A percentile compares a stretch with the other conserved stretches of the same genome.
These are phyloP conservation scores for Ageneiosus marmoratus DNA, from an alignment of 2,113 vertebrate genomes.

Conservation along the genomic window DNA sequence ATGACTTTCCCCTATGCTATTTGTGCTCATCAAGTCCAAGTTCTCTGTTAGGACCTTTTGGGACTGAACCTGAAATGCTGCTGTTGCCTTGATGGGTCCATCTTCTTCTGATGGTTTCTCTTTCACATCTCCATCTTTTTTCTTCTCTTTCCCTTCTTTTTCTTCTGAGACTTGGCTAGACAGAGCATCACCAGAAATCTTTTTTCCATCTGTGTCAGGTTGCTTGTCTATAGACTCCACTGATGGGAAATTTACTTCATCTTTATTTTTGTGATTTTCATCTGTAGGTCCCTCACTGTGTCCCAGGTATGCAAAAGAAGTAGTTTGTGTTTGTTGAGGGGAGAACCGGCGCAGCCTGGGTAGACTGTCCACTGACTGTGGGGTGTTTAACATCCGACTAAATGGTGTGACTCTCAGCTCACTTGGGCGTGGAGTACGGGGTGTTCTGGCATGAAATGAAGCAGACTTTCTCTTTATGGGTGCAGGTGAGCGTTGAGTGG, in stretches of 20 bases:
- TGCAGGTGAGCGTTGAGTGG: constrained; percentile 81
- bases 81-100: constrained; percentile 63
- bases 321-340: constrained; percentile 85
- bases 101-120: constrained; percentile 45
- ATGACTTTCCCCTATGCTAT: constrained; percentile 58
- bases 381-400: constrained; percentile 90
- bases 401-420: constrained; percentile 90
- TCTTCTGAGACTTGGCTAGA: constrained; percentile 27
- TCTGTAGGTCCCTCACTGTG: constrained; percentile 70
- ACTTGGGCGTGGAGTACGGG: constrained; percentile 87
- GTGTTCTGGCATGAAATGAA: constrained; percentile 84
- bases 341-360: constrained; percentile 89
- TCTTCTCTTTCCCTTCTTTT: constrained; percentile 46
- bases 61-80: constrained; percentile 76
- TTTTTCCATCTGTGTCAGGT: constrained; percentile 38
- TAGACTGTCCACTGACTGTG: constrained; percentile 92
- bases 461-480: constrained; percentile 81
- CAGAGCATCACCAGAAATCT: constrained; percentile 11
- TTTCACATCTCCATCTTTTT: constrained; percentile 22
- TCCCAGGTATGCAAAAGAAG: constrained; percentile 88
- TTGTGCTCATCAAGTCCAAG: constrained; percentile 65
- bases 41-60: constrained; percentile 75
- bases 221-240: constrained; percentile 46
- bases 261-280: constrained; percentile 42
- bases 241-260: constrained; percentile 16